phyloP scores from a whole-genome alignment of 2,888 invertebrate species.

The Epinotia bilunana region DNA sequence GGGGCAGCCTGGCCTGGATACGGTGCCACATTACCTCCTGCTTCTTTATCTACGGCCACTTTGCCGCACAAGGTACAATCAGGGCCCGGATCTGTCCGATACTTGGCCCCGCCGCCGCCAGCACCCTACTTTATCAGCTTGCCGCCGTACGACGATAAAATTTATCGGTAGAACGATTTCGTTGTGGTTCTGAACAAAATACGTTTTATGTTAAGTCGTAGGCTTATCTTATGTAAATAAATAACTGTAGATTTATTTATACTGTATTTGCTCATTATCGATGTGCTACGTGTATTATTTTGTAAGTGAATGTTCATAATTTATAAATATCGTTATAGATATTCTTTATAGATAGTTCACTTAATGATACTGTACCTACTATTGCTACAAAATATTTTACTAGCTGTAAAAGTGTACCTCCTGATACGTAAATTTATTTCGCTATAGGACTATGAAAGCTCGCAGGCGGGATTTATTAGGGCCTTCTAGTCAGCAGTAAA shows the following conservation, averaged over 20 bases:
- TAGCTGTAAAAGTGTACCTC: slow-evolving; percentile 1
- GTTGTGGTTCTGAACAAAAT: slow-evolving; percentile 34
- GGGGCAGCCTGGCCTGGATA: slow-evolving; percentile 83
- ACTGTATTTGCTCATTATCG: slow-evolving; percentile 31
- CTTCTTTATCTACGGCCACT: slow-evolving; percentile 86
- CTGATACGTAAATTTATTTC: slow-evolving; percentile 26
- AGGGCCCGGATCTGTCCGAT: slow-evolving; percentile 80
- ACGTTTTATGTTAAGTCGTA: slow-evolving; percentile 37
- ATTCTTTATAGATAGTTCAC: slow-evolving; percentile 48
- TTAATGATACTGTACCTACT: not conserved
- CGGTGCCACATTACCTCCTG: slow-evolving; percentile 85
- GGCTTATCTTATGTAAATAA: slow-evolving; percentile 41
- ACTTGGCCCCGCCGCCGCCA: slow-evolving; percentile 86
- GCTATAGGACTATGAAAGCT: slow-evolving; percentile 40
- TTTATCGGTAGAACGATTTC: slow-evolving; percentile 81
- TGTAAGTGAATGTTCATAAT: slow-evolving; percentile 45
- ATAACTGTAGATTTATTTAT: slow-evolving; percentile 33
- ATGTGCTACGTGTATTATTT: slow-evolving; percentile 42
- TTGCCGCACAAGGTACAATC: slow-evolving; percentile 87
- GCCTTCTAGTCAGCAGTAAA: slow-evolving; percentile 42
- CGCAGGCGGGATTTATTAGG: slow-evolving; percentile 38
- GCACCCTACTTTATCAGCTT: slow-evolving; percentile 87
- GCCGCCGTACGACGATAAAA: slow-evolving; percentile 86
- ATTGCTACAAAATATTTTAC: slow-evolving; percentile 14
- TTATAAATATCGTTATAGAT: slow-evolving; percentile 66